Base-by-base conservation (phyloP, 1,140 invertebrate species). In the Drosophila ananassae region DNA sequence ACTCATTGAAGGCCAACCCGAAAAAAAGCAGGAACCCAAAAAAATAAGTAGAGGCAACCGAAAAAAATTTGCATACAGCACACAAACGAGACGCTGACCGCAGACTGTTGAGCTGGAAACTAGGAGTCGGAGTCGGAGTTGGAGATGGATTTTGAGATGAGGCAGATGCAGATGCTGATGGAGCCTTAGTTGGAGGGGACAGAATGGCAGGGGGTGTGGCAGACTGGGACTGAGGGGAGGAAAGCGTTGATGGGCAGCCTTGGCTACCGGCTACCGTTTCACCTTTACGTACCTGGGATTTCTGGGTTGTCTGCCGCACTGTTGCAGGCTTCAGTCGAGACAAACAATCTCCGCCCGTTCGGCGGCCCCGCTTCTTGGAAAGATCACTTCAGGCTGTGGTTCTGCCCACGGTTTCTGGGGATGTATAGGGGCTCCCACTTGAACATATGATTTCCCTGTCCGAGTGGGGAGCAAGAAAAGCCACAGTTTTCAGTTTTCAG, bases 41-140 rank as follows among this genome's bases (percentile, higher is more conserved):
- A 68, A 82, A 82, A 44, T 60, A 72, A 82, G 72, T 66, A 67
- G 75, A 79, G 75, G 79, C 53, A 82, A 71, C 79, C 81, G 50
- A 62, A 44, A 77, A 87, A 83, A 89, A 89, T 89, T 89, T 89
- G 76, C 83, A 89, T 89, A 89, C 83, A 82, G 83, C 83, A 83
- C 83, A 83, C 83, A 87, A 87, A 87, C 83, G 83, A 89, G 83
- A 72, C 52, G 62, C 82, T 68, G 73, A 67, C 77, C 79, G 56
- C 64, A 79, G 78, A 55, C 52, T 47, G 57, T 32, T 41, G 63
- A 25, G 5, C 41, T 28, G 25, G 25, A 28, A 28, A 28, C 25
- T 28, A 28, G 25, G 25, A 28, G 7, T 28, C 9, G 34, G 34
- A 55, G 21, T 7, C 24, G 28, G 41, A 34, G 32, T 39, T 22